Conservation (phyloP, 2,797 vertebrate species). For the Cyprinella venusta region DNA sequence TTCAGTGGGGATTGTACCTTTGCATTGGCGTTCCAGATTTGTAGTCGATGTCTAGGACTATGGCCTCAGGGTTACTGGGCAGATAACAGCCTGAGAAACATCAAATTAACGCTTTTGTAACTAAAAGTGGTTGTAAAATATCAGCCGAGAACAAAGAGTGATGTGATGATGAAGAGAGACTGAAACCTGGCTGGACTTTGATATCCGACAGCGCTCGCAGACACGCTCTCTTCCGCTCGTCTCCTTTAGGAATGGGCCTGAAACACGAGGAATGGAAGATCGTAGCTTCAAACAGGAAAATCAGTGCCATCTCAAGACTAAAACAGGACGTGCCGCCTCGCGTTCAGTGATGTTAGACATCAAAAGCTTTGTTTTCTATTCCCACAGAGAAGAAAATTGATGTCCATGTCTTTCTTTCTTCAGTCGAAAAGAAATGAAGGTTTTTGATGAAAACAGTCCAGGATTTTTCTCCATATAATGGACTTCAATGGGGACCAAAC, state of each 20-base stretch:
- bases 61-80: conserved; percentile 96
- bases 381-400: too few species aligned
- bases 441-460: too few species aligned
- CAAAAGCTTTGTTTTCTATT: not conserved
- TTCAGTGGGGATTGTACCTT: conserved; percentile 71
- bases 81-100: conserved; percentile 87
- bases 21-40: conserved; percentile 97
- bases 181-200: conserved; percentile 91
- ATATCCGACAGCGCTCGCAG: conserved; percentile 91
- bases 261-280: conserved; percentile 42
- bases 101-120: not conserved
- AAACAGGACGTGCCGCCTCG: not conserved
- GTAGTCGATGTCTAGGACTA: conserved; percentile 96
- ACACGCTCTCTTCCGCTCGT: conserved; percentile 93
- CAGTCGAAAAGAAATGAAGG: too few species aligned
- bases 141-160: not conserved
- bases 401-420: too few species aligned
- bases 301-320: not conserved
- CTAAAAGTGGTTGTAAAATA: not conserved
- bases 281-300: not conserved
- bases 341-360: not conserved
- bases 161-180: not conserved
- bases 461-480: too few species aligned
- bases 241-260: conserved; percentile 95
- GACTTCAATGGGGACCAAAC: too few species aligned